Evolutionary conservation across 2,797 vertebrate genomes (phyloP).

Genomic region (Arctocebus calabarensis): DNA sequence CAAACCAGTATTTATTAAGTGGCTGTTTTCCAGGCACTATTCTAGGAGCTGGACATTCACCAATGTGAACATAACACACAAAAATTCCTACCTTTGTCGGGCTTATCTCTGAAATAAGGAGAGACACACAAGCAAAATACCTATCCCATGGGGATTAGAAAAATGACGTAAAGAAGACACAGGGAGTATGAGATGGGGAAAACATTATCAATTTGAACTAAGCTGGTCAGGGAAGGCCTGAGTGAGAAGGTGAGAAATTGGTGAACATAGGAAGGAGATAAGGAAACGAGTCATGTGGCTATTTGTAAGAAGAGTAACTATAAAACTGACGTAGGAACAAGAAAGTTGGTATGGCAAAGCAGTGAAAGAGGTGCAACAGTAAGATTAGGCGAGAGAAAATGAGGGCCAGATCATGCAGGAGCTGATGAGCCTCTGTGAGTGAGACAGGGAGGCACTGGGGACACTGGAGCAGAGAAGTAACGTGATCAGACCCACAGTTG

Average conservation of each 20-base stretch:
- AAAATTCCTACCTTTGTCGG: not conserved
- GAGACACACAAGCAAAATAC: not conserved
- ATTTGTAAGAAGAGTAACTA: not conserved
- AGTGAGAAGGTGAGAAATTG: not conserved
- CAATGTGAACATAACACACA: not conserved
- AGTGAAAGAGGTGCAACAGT: not conserved
- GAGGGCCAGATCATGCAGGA: not conserved
- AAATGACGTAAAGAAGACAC: not conserved
- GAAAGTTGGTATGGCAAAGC: not conserved
- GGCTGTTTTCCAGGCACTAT: not conserved
- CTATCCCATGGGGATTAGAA: not conserved
- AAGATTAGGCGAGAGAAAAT: not conserved
- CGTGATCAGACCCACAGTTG: not conserved
- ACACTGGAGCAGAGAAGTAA: slow-evolving; percentile 32
- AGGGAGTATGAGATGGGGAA: not conserved
- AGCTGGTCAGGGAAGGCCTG: not conserved
- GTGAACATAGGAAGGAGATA: not conserved
- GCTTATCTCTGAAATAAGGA: not conserved
- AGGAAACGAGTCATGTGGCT: not conserved
- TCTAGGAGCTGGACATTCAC: not conserved
- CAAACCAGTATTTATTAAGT: not conserved
- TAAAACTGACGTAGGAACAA: not conserved
- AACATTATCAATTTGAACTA: not conserved
- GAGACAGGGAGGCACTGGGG: not conserved
- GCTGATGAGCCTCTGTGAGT: not conserved